phyloP scores from a whole-genome alignment of 1,140 invertebrate species.

The Aleiodes sp. region DNA sequence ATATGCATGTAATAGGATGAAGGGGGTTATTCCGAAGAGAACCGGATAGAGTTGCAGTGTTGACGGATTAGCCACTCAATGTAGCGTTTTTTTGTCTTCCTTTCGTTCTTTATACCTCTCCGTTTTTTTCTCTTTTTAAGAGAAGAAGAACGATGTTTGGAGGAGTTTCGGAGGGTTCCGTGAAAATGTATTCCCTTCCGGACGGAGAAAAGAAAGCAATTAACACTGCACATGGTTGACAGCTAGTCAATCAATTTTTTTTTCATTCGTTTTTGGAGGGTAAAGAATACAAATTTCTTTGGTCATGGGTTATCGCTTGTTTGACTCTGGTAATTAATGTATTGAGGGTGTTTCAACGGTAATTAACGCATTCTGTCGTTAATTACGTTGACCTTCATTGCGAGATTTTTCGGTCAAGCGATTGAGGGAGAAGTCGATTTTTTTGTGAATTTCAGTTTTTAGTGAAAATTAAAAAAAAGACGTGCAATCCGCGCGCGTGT shows the following conservation, averaged over 20 bases:
- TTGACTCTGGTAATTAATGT: neutral
- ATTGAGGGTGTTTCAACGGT: neutral
- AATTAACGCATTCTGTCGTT: constrained; percentile 8
- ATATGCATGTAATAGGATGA: neutral
- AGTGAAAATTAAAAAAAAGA: no score
- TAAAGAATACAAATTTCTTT: constrained; percentile 46
- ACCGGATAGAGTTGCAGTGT: constrained; percentile 38
- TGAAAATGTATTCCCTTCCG: constrained; percentile 35
- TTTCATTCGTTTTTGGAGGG: no score
- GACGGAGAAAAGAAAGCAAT: constrained; percentile 46
- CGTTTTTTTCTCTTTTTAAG: neutral
- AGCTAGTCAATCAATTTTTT: constrained; percentile 53
- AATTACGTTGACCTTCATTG: neutral
- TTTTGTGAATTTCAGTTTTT: no score
- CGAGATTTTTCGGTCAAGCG: neutral
- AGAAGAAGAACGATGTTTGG: constrained; percentile 24
- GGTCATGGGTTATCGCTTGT: constrained; percentile 43
- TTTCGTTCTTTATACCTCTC: no score
- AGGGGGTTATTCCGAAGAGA: constrained; percentile 14
- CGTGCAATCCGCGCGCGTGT: no score
- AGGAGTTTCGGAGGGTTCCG: constrained; percentile 34
- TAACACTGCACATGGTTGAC: constrained; percentile 52
- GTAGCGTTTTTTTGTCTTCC: constrained; percentile 18
- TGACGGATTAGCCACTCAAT: constrained; percentile 48
- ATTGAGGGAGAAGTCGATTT: no score